phyloP scores from a whole-genome alignment of 2,888 invertebrate genomes.

The Acanthacorydalis orientalis region DNA sequence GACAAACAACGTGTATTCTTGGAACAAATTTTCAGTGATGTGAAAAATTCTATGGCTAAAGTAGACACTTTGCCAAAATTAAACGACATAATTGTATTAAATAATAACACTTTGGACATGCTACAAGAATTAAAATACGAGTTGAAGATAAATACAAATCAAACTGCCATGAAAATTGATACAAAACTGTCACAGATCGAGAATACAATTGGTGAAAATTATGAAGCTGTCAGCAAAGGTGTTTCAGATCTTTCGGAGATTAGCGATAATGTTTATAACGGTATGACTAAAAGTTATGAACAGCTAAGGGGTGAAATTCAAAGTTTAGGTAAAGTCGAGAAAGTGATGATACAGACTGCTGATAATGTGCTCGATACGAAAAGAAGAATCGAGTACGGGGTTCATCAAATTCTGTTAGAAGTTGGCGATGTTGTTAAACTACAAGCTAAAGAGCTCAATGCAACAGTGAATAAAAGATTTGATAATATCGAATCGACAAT shows the following conservation, averaged over 20 bases:
- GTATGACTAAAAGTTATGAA: slow-evolving; percentile 36
- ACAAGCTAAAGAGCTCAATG: slow-evolving; percentile 46
- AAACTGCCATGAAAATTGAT: slow-evolving; percentile 7
- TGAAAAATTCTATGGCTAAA: slow-evolving; percentile 17
- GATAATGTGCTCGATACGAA: slow-evolving; percentile 74
- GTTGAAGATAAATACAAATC: slow-evolving; percentile 18
- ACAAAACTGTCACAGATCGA: slow-evolving; percentile 11
- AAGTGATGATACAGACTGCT: slow-evolving; percentile 63
- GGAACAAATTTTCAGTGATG: slow-evolving; percentile 18
- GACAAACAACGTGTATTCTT: slow-evolving; percentile 19
- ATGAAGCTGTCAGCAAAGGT: slow-evolving; percentile 16
- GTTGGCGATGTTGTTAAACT: slow-evolving; percentile 49
- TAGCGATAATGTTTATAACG: slow-evolving; percentile 37
- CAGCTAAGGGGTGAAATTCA: slow-evolving; percentile 36
- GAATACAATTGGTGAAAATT: slow-evolving; percentile 13
- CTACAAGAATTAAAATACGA: slow-evolving; percentile 35
- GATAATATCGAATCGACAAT: slow-evolving; percentile 52
- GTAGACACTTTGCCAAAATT: slow-evolving; percentile 26
- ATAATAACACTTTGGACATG: slow-evolving; percentile 43
- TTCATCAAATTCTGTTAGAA: slow-evolving; percentile 64
- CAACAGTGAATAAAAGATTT: slow-evolving; percentile 48
- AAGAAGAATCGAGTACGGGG: slow-evolving; percentile 68
- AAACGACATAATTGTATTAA: slow-evolving; percentile 33
- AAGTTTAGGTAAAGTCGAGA: slow-evolving; percentile 53
- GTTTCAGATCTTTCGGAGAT: slow-evolving; percentile 17